Evolutionary conservation across 1,140 invertebrate species (phyloP), one percentile per base, ranked within the genome.

Genomic region (Magallana gigas): DNA sequence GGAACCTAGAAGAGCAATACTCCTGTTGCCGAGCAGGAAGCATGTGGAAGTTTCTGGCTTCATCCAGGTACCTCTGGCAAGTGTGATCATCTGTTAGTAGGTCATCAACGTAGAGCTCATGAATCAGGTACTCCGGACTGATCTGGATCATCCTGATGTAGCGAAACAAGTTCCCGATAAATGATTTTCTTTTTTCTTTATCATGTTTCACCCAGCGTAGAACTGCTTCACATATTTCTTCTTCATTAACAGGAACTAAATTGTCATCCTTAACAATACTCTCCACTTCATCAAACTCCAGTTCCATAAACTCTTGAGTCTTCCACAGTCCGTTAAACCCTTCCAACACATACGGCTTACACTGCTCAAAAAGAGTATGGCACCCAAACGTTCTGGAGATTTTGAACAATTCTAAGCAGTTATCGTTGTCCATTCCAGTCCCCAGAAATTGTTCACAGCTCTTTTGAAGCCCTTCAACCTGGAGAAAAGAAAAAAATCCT

Each of bases 11-110:
- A 14, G 90, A 80, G 7, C 88, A 88, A 58, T 90, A 91, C 60
- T 90, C 91, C 58, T 92, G 91, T 16, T 90, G 88, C 36, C 90
- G 76, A 8, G 90, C 89, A 16, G 90, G 91, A 29, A 92, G 87
- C 87, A 92, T 91, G 71, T 92, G 91, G 85, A 89, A 91, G 57
- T 91, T 81, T 84, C 91, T 90, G 14, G 90, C 91, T 56, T 92
- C 91, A 64, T 91, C 90, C 81, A 92, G 68, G 81, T 90, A 91
- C 59, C 87, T 83, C 57, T 85, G 83, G 59, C 89, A 91, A 6
- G 68, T 59, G 11, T 18, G n/a, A 71, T 89, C 86, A n/a, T 87
- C 57, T 8, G 68, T 48, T 18, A 85, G 59, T 0, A 87, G 57
- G 16, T 82, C 56, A 57, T 85, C 48, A 23, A 16, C 59, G n/a